These are phyloP conservation scores for Napeogenes inachia DNA, from an alignment of 2,888 invertebrate species.

Conservation along the genomic window DNA sequence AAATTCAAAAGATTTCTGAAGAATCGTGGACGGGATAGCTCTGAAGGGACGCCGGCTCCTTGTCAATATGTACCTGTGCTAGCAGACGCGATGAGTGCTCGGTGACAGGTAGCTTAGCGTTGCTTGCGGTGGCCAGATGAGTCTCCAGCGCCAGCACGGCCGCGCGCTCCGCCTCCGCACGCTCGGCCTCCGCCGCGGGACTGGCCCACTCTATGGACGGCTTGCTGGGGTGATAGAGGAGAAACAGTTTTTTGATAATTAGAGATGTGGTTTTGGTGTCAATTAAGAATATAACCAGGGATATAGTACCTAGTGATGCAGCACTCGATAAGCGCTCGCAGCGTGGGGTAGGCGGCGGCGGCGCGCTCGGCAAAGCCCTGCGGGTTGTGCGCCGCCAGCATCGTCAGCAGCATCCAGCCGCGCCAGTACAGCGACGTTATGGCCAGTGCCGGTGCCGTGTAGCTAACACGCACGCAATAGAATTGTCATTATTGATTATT, in stretches of 20 bases:
- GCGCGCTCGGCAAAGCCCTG: constrained; percentile 89
- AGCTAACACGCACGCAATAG: constrained; percentile 54
- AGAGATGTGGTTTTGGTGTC: too few relatives aligned
- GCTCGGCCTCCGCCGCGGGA: constrained; percentile 42
- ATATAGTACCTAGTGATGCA: constrained; percentile 89
- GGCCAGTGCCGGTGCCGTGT: constrained; percentile 91
- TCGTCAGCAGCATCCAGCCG: constrained; percentile 87
- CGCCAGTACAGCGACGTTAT: constrained; percentile 97
- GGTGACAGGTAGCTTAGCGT: constrained; percentile 91
- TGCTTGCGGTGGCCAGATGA: constrained; percentile 92
- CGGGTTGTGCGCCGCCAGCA: constrained; percentile 96
- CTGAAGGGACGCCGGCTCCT: too few relatives aligned
- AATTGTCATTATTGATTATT: not conserved
- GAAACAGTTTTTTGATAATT: constrained; percentile 39
- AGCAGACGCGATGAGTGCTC: constrained; percentile 92
- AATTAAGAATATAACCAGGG: too few relatives aligned
- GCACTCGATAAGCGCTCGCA: constrained; percentile 95
- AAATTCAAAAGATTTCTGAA: too few relatives aligned
- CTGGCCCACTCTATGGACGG: constrained; percentile 64
- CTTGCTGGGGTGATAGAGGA: constrained; percentile 42
- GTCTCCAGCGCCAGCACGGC: constrained; percentile 86
- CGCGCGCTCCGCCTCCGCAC: constrained; percentile 60
- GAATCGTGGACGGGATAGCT: too few relatives aligned
- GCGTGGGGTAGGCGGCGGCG: constrained; percentile 93
- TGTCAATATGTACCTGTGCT: constrained; percentile 75